Percentiles rank a stretch among this genome's conserved stretches.
phyloP scores from a whole-genome alignment of 2,888 invertebrate genomes.

The Meliscaeva auricollis region DNA sequence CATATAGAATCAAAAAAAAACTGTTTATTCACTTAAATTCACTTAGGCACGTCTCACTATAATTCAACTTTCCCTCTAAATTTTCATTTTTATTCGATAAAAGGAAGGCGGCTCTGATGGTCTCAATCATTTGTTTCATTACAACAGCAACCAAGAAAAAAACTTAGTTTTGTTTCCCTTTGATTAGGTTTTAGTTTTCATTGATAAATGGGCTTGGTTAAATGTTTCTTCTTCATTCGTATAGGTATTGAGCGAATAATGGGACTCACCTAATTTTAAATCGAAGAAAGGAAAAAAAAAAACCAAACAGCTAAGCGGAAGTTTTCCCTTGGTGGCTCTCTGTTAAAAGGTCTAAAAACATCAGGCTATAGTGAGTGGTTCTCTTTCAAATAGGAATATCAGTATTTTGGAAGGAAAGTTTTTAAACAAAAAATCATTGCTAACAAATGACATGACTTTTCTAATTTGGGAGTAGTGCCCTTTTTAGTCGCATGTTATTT shows the following conservation, averaged over 20 bases:
- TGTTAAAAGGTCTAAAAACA: background rate
- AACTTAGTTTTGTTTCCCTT: constrained; percentile 43
- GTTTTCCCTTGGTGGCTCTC: constrained; percentile 66
- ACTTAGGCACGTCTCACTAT: constrained; percentile 58
- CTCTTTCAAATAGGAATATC: background rate
- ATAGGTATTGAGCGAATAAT: background rate
- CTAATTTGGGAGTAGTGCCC: too few relatives aligned
- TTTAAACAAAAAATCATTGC: too few relatives aligned
- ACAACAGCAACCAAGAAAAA: background rate
- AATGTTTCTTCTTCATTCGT: constrained; percentile 13
- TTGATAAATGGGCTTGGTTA: constrained; percentile 60
- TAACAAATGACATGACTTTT: too few relatives aligned
- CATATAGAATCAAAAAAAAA: constrained; percentile 36
- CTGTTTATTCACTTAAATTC: constrained; percentile 52
- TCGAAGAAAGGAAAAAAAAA: background rate
- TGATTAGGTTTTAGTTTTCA: constrained; percentile 53
- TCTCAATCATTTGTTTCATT: constrained; percentile 44
- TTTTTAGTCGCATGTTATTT: too few relatives aligned
- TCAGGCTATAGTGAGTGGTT: background rate
- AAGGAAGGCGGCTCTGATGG: constrained; percentile 54
- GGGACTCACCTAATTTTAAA: constrained; percentile 38
- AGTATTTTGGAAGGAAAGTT: constrained; percentile 13
- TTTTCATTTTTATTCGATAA: constrained; percentile 27
- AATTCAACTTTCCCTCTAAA: constrained; percentile 38
- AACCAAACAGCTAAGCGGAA: constrained; percentile 64